Evolutionary conservation across 2,888 invertebrate genomes (phyloP), one percentile per base, ranked within the genome.

Genomic region (Apamea sordens): DNA sequence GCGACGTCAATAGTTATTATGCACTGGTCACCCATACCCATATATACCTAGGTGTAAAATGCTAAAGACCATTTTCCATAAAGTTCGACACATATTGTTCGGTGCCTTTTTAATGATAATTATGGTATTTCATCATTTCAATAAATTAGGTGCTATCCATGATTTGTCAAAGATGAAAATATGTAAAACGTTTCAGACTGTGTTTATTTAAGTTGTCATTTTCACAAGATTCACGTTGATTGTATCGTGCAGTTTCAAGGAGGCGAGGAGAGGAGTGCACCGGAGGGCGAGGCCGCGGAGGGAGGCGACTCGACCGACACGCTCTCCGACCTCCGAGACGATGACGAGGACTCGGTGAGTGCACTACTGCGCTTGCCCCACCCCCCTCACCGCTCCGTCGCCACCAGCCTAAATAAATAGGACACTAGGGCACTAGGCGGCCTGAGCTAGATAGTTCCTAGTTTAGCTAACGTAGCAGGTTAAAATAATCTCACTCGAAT

Each of bases 341-440:
- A 97, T 89, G 97, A 97, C 85, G 97, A 98, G 93, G 98, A 98
- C 93, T 98, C 98, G 69, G 98, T 98, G 93, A 98, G 98, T 94
- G 93, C 94, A 93, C 93, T 93, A 91, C 88, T 90, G 88, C 88
- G 85, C 85, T 87, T 73, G 74, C 71, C 80, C 69, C 82, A 82
- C 82, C 78, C 78, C 83, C 83, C 78, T 82, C 79, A 81, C 88
- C 86, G 73, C 82, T 85, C 78, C 83, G 87, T 81, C 88, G 87
- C 88, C 88, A 86, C 88, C 87, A 88, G 89, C 90, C 92, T 90
- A 89, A 93, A 94, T 91, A 95, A 93, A 93, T 95, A 95, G 94
- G 94, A 94, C 94, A 95, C 93, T 94, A 92, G 95, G 95, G 91
- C 94, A 94, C 93, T 92, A 94, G 93, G 93, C 90, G 89, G 90